Evolutionary conservation across 2,888 invertebrate genomes (phyloP), one percentile per base, ranked within the genome.

Genomic region (Dynastes grantii): DNA sequence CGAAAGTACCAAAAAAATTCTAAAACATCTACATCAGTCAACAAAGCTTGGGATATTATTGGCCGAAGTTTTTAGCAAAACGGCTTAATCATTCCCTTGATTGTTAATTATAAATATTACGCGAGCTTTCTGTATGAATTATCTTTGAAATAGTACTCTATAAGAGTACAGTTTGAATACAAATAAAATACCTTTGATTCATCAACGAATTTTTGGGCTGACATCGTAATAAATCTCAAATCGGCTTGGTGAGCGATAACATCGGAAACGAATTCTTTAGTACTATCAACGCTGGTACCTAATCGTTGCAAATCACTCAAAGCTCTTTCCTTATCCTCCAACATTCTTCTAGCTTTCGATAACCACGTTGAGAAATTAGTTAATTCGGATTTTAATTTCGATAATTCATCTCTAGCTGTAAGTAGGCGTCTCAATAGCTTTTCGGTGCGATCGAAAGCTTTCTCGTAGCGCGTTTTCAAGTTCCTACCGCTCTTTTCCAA

Each of bases 171-270:
- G 32, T 0, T 37, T 37, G 5, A 37, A 37, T 37, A 37, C 32
- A 5, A 37, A 37, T 37, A 37, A 37, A 5, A 37, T 86, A 94
- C 95, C 91, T 97, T 97, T 88, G 97, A 96, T 89, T 98, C 98
- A 85, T 98, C 98, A 32, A 97, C 94, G 88, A 98, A 98, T 89
- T 97, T 98, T 90, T 98, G 97, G 1, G 97, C 97, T 0, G 97
- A 95, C 96, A 98, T 97, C 2, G 97, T 97, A 83, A 98, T 97
- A 89, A 98, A 98, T 78, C 98, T 91, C 45, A 98, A 90, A 89
- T 98, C 98, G 0, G 97, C 98, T 88, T 98, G 98, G 87, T 98
- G 98, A 0, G 97, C 95, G 85, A 98, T 97, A 2, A 98, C 97
- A 88, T 97, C 97, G 81, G 95, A 95, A 45, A 97, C 95, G 88